A percentile compares a stretch with the other conserved stretches of the same genome.
phyloP scores from a whole-genome alignment of 1,140 invertebrate species.

The Drosophila bocqueti region DNA sequence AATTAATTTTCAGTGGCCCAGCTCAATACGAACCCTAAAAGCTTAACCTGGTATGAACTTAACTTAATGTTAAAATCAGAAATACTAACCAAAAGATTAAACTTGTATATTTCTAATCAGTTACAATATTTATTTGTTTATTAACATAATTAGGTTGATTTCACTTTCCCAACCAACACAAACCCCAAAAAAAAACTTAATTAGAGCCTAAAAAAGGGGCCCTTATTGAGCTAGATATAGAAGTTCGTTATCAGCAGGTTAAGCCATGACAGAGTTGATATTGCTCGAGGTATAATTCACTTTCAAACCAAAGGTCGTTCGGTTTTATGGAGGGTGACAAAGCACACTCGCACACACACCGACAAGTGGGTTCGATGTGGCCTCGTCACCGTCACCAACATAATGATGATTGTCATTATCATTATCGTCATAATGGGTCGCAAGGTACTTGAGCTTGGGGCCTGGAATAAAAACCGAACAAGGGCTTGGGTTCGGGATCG shows the following conservation, averaged over 20 bases:
- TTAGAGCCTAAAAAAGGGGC: neutral
- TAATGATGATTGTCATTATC: conserved; percentile 31
- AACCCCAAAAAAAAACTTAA: neutral
- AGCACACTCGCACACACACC: conserved; percentile 1
- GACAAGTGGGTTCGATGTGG: conserved; percentile 47
- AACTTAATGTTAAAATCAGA: too few relatives aligned
- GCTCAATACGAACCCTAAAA: too few relatives aligned
- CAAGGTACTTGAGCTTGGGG: conserved; percentile 47
- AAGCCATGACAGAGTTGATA: conserved; percentile 29
- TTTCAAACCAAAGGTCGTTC: conserved; percentile 50
- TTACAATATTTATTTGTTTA: neutral
- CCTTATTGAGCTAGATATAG: neutral
- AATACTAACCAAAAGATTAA: neutral
- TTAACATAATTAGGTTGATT: neutral
- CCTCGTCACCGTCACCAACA: conserved; percentile 45
- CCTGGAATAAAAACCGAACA: conserved; percentile 15
- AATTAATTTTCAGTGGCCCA: too few relatives aligned
- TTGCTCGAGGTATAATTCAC: conserved; percentile 33
- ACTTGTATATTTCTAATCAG: too few relatives aligned
- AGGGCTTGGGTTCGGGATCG: conserved; percentile 16
- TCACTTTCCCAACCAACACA: neutral
- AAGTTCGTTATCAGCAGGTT: conserved; percentile 28
- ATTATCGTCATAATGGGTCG: conserved; percentile 49
- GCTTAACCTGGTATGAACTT: too few relatives aligned
- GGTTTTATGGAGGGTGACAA: conserved; percentile 48